A percentile compares a stretch with the other conserved stretches of the same genome.
phyloP scores from a whole-genome alignment of 2,888 invertebrate genomes.

The Phasia obesa region DNA sequence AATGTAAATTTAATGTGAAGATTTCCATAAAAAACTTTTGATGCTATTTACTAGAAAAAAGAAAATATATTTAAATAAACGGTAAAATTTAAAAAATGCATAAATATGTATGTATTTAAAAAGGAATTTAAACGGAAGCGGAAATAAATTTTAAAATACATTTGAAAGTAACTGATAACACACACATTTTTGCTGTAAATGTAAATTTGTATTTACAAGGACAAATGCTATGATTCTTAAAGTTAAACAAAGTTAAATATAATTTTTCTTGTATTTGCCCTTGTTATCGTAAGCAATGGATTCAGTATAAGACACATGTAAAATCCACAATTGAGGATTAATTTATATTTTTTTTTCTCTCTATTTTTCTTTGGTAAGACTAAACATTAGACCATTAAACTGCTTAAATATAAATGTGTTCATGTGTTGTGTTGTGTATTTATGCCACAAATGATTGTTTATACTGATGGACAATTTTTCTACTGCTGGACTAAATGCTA shows the following conservation, averaged over 20 bases:
- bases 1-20: background rate
- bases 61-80: too few species aligned
- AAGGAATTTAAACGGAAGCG: constrained; percentile 11
- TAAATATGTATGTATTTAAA: background rate
- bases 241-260: constrained; percentile 10
- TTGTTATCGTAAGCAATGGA: background rate
- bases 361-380: constrained; percentile 71
- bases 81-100: background rate
- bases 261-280: constrained; percentile 1
- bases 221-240: constrained; percentile 17
- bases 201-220: background rate
- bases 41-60: background rate
- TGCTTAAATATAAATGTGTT: constrained; percentile 70
- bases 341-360: constrained; percentile 75
- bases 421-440: constrained; percentile 39
- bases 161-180: background rate
- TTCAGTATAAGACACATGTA: constrained; percentile 46
- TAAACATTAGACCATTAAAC: constrained; percentile 16
- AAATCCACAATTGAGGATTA: constrained; percentile 75
- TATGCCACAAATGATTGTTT: constrained; percentile 41
- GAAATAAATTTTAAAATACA: constrained; percentile 27
- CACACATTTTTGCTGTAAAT: background rate
- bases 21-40: constrained; percentile 31
- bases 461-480: constrained; percentile 7
- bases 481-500: constrained; percentile 41